Conservation (phyloP, 2,113 vertebrate species). For the Mastomys coucha region DNA sequence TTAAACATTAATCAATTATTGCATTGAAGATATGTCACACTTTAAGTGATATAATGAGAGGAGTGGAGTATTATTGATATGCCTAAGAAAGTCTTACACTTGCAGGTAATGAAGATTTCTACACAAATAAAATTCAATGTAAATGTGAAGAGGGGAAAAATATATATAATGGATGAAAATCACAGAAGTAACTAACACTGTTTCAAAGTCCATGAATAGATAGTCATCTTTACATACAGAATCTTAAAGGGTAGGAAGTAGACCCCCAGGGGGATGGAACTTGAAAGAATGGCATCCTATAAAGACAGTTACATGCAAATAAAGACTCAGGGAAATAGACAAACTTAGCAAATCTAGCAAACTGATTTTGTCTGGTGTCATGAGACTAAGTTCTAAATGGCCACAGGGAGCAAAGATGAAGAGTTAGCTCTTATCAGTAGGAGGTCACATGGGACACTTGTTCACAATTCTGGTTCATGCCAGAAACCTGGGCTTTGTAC, state of each 20-base stretch:
- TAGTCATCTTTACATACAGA: background rate
- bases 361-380: background rate
- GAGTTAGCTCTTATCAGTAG: background rate
- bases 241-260: background rate
- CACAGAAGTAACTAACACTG: background rate
- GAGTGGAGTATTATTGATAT: background rate
- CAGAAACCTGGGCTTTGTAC: background rate
- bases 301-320: background rate
- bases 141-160: background rate
- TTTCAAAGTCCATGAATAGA: background rate
- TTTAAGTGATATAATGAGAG: background rate
- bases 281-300: background rate
- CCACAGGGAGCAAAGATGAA: background rate
- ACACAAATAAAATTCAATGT: background rate
- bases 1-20: background rate
- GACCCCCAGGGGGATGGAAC: background rate
- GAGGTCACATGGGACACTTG: background rate
- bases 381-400: background rate
- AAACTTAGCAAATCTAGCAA: background rate
- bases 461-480: background rate
- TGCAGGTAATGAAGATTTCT: background rate
- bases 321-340: background rate
- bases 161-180: background rate
- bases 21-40: background rate
- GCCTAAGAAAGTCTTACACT: background rate